These are phyloP conservation scores for Oenanthe melanoleuca DNA, from an alignment of 2,113 vertebrate genomes.

Conservation along the genomic window DNA sequence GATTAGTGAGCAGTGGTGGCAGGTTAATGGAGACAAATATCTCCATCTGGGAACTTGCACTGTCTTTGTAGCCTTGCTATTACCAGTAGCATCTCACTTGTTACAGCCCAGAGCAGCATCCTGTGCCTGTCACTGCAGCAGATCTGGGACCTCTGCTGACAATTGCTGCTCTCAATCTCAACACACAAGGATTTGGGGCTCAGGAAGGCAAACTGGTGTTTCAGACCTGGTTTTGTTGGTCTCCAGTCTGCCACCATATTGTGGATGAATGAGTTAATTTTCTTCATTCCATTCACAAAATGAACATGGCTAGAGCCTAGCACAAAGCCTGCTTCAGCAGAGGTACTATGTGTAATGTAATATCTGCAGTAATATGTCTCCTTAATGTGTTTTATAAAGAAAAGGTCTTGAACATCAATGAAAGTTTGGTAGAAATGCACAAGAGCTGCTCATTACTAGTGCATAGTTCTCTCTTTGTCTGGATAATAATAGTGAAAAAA, in stretches of 20 bases:
- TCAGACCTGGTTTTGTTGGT: background rate
- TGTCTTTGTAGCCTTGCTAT: background rate
- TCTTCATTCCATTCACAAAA: background rate
- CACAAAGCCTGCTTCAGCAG: background rate
- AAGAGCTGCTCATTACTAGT: background rate
- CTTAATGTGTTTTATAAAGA: background rate
- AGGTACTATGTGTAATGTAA: background rate
- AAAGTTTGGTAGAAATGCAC: background rate
- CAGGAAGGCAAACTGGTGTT: background rate
- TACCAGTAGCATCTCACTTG: background rate
- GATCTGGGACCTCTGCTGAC: background rate
- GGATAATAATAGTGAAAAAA: background rate
- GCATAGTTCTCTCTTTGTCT: background rate
- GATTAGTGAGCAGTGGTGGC: background rate
- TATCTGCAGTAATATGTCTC: background rate
- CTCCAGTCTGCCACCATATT: background rate
- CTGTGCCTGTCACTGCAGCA: background rate
- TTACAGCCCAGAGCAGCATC: background rate
- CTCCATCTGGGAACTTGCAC: background rate
- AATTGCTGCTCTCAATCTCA: background rate
- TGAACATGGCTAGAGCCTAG: background rate
- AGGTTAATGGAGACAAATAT: constrained; percentile 5
- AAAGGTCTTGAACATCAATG: background rate
- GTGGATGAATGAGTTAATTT: background rate
- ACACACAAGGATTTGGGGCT: background rate